Conservation (phyloP, 2,888 invertebrate species). For the Patella pellucida region DNA sequence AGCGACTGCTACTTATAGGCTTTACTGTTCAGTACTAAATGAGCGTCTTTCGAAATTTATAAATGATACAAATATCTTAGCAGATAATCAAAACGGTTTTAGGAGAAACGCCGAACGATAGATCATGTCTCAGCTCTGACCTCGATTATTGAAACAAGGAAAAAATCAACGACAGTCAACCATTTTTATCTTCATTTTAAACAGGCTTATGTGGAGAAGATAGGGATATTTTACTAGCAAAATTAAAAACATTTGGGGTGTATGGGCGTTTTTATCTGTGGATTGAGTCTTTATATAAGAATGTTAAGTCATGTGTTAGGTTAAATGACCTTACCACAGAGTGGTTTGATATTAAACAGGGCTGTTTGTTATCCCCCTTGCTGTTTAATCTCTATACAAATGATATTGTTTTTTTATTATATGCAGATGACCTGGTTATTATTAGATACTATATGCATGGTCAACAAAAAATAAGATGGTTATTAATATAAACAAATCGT, state of each 20-base stretch:
- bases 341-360: too few relatives aligned
- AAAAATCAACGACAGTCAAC: slow-evolving; percentile 1
- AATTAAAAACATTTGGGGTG: neutral
- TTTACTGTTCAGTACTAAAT: slow-evolving; percentile 33
- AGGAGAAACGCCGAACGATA: slow-evolving; percentile 13
- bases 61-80: slow-evolving; percentile 19
- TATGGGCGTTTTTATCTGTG: slow-evolving; percentile 6
- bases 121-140: slow-evolving; percentile 28
- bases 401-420: slow-evolving; percentile 30
- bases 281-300: slow-evolving; percentile 1
- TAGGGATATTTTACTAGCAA: neutral
- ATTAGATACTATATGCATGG: slow-evolving; percentile 23
- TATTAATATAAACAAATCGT: slow-evolving; percentile 36
- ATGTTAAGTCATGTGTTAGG: too few relatives aligned
- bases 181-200: slow-evolving; percentile 8
- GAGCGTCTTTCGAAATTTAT: slow-evolving; percentile 20
- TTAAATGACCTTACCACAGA: too few relatives aligned
- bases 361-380: too few relatives aligned
- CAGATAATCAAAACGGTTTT: slow-evolving; percentile 34
- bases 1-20: slow-evolving; percentile 29
- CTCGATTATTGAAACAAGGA: slow-evolving; percentile 10
- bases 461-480: slow-evolving; percentile 27
- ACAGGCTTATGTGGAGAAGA: slow-evolving; percentile 11
- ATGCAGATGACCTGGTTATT: slow-evolving; percentile 33
- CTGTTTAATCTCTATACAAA: slow-evolving; percentile 34